These are phyloP conservation scores for Hippocampus barbouri DNA, from an alignment of 2,113 vertebrate species.

Conservation along the genomic window DNA sequence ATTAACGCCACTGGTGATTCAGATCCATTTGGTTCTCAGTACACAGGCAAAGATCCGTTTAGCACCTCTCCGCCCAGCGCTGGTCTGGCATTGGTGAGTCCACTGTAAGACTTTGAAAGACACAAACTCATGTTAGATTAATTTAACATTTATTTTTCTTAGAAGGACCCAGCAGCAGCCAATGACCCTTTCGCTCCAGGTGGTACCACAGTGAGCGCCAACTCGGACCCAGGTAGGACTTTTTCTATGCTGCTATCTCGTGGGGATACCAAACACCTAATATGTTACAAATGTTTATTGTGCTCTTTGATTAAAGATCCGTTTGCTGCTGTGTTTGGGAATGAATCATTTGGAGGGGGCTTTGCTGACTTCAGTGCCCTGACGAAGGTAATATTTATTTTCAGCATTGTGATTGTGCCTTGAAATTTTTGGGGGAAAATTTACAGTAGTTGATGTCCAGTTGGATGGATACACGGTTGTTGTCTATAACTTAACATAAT, in stretches of 20 bases:
- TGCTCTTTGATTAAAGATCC: conserved; percentile 72
- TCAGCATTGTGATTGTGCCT: neutral
- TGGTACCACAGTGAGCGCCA: conserved; percentile 79
- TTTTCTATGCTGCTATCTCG: neutral
- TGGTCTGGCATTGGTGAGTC: conserved; percentile 62
- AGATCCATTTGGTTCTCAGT: conserved; percentile 65
- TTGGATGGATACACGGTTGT: no score
- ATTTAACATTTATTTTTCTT: conserved; percentile 34
- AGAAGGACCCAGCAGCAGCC: conserved; percentile 78
- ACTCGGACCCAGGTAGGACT: conserved; percentile 81
- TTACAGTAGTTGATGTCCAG: no score
- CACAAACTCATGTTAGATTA: neutral
- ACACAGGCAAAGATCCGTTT: conserved; percentile 59
- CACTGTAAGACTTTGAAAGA: neutral
- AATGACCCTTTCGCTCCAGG: conserved; percentile 97
- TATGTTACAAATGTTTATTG: neutral
- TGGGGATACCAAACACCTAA: neutral
- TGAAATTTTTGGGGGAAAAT: no score
- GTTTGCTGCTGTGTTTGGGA: conserved; percentile 91
- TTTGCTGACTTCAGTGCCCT: conserved; percentile 93
- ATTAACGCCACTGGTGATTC: conserved; percentile 34
- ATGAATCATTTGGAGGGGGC: conserved; percentile 84
- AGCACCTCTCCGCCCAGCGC: conserved; percentile 44
- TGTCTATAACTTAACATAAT: no score
- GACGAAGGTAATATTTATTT: conserved; percentile 80